These are phyloP conservation scores for Athene noctua DNA, from an alignment of 2,113 vertebrate genomes.

Conservation along the genomic window DNA sequence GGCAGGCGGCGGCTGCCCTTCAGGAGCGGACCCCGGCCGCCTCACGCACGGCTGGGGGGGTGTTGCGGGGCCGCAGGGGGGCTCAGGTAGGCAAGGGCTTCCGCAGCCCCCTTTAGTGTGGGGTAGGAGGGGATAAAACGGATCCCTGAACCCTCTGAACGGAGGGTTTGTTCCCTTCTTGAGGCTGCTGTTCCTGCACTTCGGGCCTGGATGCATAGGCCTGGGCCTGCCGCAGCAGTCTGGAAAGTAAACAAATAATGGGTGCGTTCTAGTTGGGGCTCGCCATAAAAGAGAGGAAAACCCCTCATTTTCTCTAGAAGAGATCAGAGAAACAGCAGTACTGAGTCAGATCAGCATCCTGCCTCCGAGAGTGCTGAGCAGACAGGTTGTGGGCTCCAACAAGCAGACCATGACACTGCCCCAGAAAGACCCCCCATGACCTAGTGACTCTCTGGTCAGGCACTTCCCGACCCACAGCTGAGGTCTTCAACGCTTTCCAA, in stretches of 20 bases:
- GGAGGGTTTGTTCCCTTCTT: background rate
- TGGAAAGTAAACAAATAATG: constrained; percentile 11
- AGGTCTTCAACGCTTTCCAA: background rate
- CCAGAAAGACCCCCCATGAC: background rate
- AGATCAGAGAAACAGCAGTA: background rate
- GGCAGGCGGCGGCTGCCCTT: background rate
- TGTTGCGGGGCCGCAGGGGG: background rate
- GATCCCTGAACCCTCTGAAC: no score
- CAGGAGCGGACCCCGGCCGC: background rate
- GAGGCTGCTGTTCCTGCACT: background rate
- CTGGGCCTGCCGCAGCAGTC: background rate
- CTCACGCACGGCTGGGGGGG: no score
- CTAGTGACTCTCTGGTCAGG: background rate
- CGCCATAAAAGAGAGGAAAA: background rate
- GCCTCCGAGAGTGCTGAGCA: background rate
- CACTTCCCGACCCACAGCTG: background rate
- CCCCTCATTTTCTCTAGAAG: background rate
- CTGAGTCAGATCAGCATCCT: background rate
- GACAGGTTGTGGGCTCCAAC: background rate
- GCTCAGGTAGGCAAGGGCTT: background rate
- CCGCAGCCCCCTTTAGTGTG: background rate
- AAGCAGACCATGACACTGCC: accelerated
- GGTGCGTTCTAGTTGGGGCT: background rate
- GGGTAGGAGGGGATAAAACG: background rate
- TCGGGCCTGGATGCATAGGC: background rate